These are phyloP conservation scores for Piprites chloris DNA, from an alignment of 2,113 vertebrate genomes.

Conservation along the genomic window DNA sequence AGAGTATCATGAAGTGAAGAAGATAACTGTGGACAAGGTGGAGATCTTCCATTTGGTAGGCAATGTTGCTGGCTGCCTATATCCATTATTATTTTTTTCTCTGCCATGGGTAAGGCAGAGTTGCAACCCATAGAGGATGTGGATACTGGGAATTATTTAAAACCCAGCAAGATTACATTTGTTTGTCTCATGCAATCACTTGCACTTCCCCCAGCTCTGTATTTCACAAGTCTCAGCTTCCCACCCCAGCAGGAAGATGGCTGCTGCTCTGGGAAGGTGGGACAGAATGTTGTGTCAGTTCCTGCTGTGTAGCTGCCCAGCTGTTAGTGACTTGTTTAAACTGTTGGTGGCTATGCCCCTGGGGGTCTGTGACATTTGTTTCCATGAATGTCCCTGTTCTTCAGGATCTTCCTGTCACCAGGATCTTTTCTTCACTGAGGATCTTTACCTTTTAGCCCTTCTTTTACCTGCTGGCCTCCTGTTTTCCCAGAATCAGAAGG, in stretches of 20 bases:
- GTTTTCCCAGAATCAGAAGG: neutral
- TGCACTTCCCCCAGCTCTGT: rapidly evolving
- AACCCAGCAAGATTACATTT: neutral
- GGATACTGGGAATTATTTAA: neutral
- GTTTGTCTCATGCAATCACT: neutral
- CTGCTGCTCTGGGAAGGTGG: neutral
- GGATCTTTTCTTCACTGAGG: neutral
- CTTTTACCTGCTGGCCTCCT: neutral
- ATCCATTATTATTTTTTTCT: neutral
- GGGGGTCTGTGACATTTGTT: neutral
- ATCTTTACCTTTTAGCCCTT: neutral
- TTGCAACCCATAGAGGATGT: neutral
- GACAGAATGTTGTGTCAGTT: neutral
- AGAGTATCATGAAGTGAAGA: neutral
- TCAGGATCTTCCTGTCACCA: neutral
- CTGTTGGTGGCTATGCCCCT: too few species aligned
- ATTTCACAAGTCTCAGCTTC: neutral
- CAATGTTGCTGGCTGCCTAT: neutral
- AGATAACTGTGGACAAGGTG: neutral
- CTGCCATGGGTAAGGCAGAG: neutral
- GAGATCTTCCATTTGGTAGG: neutral
- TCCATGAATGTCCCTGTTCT: neutral
- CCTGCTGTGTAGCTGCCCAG: neutral
- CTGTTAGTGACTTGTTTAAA: neutral
- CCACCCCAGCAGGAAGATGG: neutral